phyloP scores from a whole-genome alignment of 1,140 invertebrate species.

The Bombus vancouverensis region DNA sequence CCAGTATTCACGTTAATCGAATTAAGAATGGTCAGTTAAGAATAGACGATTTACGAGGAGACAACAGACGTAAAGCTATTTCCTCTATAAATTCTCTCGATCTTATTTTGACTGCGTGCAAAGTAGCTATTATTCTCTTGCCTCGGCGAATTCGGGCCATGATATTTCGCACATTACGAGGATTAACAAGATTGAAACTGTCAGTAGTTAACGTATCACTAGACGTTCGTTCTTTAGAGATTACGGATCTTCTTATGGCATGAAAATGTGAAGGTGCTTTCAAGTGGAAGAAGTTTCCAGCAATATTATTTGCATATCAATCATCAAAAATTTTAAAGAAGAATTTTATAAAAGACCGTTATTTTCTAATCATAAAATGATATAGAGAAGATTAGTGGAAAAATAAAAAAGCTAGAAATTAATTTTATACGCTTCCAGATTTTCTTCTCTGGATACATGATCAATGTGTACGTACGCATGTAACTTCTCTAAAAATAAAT shows the following conservation, averaged over 20 bases:
- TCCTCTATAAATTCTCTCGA: conserved; percentile 10
- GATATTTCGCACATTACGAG: background rate
- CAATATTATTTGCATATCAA: too few relatives aligned
- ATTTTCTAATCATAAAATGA: too few relatives aligned
- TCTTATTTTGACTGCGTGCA: conserved; percentile 2
- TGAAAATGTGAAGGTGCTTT: background rate
- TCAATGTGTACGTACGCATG: too few relatives aligned
- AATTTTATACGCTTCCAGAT: too few relatives aligned
- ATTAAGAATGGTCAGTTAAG: conserved; percentile 7
- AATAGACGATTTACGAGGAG: background rate
- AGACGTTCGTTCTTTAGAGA: background rate
- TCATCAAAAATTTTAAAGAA: too few relatives aligned
- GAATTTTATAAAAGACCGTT: background rate
- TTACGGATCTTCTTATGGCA: background rate
- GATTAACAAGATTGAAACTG: conserved; percentile 3
- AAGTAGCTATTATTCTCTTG: conserved; percentile 5
- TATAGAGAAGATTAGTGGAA: rapidly evolving
- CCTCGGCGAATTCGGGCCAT: background rate
- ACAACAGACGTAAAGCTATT: background rate
- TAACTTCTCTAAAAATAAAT: too few relatives aligned
- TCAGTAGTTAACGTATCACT: background rate
- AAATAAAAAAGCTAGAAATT: too few relatives aligned
- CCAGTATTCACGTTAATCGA: too few relatives aligned
- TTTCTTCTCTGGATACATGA: too few relatives aligned
- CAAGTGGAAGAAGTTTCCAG: background rate